Conservation (phyloP, 92 coral and sea anemone genomes). For the Heteractis magnifica region DNA sequence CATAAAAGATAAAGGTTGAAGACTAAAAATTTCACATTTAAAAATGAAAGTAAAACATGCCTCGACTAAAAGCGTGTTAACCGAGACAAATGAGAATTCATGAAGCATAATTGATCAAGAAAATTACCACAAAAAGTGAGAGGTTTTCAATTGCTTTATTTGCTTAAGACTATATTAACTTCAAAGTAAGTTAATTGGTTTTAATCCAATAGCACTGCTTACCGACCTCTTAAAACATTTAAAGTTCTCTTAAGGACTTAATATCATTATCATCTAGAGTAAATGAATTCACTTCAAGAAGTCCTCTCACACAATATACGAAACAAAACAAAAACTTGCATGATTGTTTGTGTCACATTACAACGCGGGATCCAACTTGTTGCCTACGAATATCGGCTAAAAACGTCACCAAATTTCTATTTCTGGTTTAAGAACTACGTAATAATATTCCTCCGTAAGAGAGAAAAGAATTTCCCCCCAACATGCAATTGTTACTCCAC, state of each 20-base stretch:
- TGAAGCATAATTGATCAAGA: neutral
- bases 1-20: too few relatives aligned
- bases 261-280: neutral
- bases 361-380: neutral
- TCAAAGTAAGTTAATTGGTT: neutral
- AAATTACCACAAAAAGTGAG: neutral
- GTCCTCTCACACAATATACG: neutral
- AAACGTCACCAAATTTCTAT: neutral
- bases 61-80: neutral
- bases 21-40: neutral
- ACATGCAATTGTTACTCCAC: neutral
- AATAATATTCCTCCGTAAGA: neutral
- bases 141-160: neutral
- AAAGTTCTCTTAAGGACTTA: neutral
- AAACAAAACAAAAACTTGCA: neutral
- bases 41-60: neutral
- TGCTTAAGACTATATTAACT: neutral
- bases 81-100: neutral
- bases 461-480: neutral
- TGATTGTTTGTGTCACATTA: neutral
- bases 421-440: neutral
- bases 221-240: conserved; percentile 1
- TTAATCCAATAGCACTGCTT: neutral
- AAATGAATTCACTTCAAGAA: neutral
- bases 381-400: neutral